Conservation (phyloP, 2,113 vertebrate species). For the Bucco capensis region DNA sequence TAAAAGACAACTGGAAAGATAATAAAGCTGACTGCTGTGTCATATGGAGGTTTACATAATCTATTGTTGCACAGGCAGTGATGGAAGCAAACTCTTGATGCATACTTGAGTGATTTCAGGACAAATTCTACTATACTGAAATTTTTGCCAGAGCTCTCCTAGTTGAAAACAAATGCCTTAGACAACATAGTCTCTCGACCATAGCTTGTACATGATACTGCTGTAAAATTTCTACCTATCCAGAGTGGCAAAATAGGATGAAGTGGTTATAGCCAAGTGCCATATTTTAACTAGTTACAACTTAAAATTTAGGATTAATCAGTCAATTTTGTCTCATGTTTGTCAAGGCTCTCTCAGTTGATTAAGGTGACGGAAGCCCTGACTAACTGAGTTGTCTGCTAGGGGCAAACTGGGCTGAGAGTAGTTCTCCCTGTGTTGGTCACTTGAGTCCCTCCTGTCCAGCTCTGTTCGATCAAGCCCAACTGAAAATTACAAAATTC, state of each 20-base stretch:
- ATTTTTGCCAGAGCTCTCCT: background rate
- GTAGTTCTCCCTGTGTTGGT: fast-evolving
- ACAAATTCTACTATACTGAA: background rate
- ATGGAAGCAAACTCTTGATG: background rate
- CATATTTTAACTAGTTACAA: background rate
- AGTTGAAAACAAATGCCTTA: background rate
- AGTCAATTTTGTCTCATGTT: background rate
- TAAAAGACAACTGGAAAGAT: background rate
- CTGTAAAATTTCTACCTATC: background rate
- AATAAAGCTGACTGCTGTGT: background rate
- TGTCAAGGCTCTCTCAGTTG: background rate
- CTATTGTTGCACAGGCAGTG: background rate
- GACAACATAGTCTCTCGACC: background rate
- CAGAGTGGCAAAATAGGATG: background rate
- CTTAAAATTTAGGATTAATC: background rate
- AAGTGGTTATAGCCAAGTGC: background rate
- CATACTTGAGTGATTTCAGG: background rate
- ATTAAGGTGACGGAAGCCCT: background rate
- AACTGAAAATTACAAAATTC: background rate
- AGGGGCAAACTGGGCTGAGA: background rate
- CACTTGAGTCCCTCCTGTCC: background rate
- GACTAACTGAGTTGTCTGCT: fast-evolving
- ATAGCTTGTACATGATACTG: background rate
- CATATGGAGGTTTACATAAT: background rate
- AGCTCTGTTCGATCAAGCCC: fast-evolving